Evolutionary conservation across 2,113 vertebrate species (phyloP).

Genomic region (Bambusicola thoracicus): DNA sequence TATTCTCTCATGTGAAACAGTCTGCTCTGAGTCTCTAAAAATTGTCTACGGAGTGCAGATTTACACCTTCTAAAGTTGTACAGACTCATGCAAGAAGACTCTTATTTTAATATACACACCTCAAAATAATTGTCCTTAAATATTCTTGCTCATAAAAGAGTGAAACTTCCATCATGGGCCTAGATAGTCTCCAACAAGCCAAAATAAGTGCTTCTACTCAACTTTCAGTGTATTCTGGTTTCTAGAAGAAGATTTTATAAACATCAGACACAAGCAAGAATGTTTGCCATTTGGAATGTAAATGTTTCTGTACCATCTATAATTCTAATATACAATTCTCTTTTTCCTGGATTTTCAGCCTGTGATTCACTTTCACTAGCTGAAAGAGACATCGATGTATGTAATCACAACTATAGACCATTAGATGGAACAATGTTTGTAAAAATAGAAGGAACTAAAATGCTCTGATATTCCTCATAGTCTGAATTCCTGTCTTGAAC

Average conservation of each 20-base stretch:
- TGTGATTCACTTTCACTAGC: background rate
- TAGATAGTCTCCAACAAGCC: constrained; percentile 27
- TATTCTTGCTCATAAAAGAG: constrained; percentile 50
- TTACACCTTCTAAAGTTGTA: background rate
- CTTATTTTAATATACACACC: constrained; percentile 35
- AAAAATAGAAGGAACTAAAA: background rate
- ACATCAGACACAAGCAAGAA: background rate
- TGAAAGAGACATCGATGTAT: background rate
- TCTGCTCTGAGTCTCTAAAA: constrained; percentile 4
- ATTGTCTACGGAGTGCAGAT: background rate
- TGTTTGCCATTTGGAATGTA: background rate
- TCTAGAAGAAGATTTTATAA: constrained; percentile 6
- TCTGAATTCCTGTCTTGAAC: background rate
- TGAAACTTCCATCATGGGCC: constrained; percentile 31
- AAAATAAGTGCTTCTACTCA: constrained; percentile 19
- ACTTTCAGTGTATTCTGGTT: constrained; percentile 29
- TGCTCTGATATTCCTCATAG: background rate
- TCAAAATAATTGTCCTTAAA: constrained; percentile 36
- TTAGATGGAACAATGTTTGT: background rate
- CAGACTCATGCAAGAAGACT: background rate
- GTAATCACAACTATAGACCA: background rate
- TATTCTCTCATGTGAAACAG: background rate
- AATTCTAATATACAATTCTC: background rate
- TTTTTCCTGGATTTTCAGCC: background rate
- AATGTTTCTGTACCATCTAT: background rate